Conservation (phyloP, 2,888 invertebrate genomes). For the Ametastegia equiseti region DNA sequence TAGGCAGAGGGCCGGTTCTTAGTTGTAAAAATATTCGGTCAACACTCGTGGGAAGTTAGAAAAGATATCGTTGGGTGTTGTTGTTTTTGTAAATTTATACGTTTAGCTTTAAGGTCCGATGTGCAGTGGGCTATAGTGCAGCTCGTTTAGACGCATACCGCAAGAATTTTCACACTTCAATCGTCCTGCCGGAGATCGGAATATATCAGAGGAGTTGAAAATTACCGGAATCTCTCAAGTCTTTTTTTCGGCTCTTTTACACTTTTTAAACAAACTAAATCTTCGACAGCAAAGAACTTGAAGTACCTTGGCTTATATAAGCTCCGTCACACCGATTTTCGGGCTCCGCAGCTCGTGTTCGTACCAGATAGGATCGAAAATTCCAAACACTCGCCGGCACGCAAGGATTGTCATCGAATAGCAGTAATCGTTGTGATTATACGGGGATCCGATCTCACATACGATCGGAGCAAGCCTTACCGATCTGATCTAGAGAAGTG, state of each 20-base stretch:
- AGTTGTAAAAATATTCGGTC: slow-evolving; percentile 62
- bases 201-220: slow-evolving; percentile 4
- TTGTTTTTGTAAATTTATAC: slow-evolving; percentile 58
- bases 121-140: not conserved
- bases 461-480: slow-evolving; percentile 13
- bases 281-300: not conserved
- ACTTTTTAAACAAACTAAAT: slow-evolving; percentile 13
- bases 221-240: not conserved
- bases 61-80: slow-evolving; percentile 44
- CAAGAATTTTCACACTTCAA: slow-evolving; percentile 34
- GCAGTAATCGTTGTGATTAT: slow-evolving; percentile 45
- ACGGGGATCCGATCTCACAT: slow-evolving; percentile 23
- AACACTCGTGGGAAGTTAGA: slow-evolving; percentile 61
- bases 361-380: slow-evolving; percentile 40
- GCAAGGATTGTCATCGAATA: slow-evolving; percentile 45
- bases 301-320: no score
- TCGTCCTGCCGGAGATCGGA: not conserved
- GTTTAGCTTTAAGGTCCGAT: not conserved
- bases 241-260: no score
- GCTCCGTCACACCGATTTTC: not conserved
- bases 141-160: not conserved
- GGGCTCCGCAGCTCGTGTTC: not conserved
- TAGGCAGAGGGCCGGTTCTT: slow-evolving; percentile 48
- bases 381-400: slow-evolving; percentile 39
- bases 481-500: slow-evolving; percentile 1